Evolutionary conservation across 1,140 invertebrate genomes (phyloP).

Genomic region (Penaeus indicus): DNA sequence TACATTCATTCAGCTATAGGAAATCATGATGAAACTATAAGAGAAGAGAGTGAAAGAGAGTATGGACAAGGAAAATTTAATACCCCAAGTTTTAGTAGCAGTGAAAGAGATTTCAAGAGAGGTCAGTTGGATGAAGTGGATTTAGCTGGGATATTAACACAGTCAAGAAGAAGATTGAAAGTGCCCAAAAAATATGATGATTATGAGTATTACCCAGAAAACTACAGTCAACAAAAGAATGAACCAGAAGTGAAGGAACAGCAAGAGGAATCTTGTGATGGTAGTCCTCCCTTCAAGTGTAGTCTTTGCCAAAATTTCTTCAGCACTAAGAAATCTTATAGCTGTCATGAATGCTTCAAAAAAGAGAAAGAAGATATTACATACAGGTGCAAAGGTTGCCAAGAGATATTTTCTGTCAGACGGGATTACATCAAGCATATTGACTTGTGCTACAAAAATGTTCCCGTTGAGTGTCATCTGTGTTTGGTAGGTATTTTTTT

Average conservation of each 20-base stretch:
- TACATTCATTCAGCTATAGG: no score
- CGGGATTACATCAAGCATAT: slow-evolving; percentile 49
- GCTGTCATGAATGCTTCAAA: slow-evolving; percentile 22
- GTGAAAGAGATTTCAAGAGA: neutral
- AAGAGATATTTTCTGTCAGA: slow-evolving; percentile 21
- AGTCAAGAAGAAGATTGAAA: slow-evolving; percentile 34
- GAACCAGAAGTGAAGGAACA: neutral
- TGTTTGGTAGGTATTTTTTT: slow-evolving; percentile 24
- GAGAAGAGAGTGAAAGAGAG: no score
- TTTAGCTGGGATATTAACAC: neutral
- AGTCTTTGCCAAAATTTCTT: slow-evolving; percentile 30
- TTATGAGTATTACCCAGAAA: slow-evolving; percentile 47
- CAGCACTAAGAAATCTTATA: slow-evolving; percentile 20
- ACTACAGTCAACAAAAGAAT: neutral
- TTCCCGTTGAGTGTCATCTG: slow-evolving; percentile 35
- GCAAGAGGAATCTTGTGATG: neutral
- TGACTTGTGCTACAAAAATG: slow-evolving; percentile 46
- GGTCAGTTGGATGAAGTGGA: no score
- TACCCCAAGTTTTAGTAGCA: neutral
- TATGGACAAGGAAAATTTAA: no score
- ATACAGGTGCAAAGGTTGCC: slow-evolving; percentile 43
- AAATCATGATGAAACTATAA: no score
- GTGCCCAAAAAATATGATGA: slow-evolving; percentile 39
- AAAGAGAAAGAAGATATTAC: slow-evolving; percentile 17
- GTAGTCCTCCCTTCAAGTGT: neutral